A percentile compares a stretch with the other conserved stretches of the same genome.
Conservation (phyloP, 2,888 invertebrate species). For the Scaptomyza parva region DNA sequence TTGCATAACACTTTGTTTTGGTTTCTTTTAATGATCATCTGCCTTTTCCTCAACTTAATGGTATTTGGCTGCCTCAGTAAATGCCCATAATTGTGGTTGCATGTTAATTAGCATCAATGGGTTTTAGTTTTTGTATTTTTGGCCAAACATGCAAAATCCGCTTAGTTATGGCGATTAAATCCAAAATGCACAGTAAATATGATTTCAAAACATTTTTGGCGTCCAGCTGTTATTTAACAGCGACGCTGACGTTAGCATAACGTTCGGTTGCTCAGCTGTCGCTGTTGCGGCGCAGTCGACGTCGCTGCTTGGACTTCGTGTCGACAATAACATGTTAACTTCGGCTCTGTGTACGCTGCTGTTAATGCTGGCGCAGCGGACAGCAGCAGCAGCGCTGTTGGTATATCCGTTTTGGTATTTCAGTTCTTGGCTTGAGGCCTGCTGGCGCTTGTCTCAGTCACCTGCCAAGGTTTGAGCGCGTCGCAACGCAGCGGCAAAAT, state of each 20-base stretch:
- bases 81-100: constrained; percentile 37
- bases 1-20: constrained; percentile 28
- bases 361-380: constrained; percentile 42
- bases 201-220: constrained; percentile 16
- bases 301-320: constrained; percentile 53
- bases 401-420: constrained; percentile 47
- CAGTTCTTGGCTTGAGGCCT: constrained; percentile 69
- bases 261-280: constrained; percentile 20
- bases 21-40: constrained; percentile 17
- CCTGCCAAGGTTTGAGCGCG: constrained; percentile 80
- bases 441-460: constrained; percentile 75
- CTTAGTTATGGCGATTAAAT: constrained; percentile 24
- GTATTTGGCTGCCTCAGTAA: constrained; percentile 20
- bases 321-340: constrained; percentile 36
- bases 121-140: constrained; percentile 6
- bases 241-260: constrained; percentile 14
- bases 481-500: constrained; percentile 71
- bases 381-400: constrained; percentile 37
- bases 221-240: constrained; percentile 36
- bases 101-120: constrained; percentile 44
- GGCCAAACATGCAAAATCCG: constrained; percentile 38
- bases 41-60: constrained; percentile 50
- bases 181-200: constrained; percentile 18
- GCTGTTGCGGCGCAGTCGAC: constrained; percentile 31
- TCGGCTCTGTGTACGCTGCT: constrained; percentile 39